Conservation (phyloP, 2,113 vertebrate genomes). For the Pachypanchax playfairii region DNA sequence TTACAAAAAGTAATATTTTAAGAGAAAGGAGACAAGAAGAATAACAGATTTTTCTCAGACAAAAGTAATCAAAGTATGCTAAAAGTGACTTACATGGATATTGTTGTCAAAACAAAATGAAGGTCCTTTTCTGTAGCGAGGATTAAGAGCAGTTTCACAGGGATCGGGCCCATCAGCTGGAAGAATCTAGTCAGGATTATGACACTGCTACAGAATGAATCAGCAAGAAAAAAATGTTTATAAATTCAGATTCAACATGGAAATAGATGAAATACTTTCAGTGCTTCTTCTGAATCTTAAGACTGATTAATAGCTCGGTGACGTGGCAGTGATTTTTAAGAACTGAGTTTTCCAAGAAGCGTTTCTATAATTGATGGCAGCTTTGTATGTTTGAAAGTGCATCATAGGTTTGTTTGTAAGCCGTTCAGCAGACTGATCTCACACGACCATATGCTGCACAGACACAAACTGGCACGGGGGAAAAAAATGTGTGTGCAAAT, state of each 20-base stretch:
- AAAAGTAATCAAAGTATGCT: neutral
- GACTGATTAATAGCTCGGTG: slow-evolving; percentile 35
- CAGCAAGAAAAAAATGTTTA: neutral
- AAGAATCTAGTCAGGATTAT: slow-evolving; percentile 78
- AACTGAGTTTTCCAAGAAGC: slow-evolving; percentile 24
- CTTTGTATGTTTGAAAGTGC: slow-evolving; percentile 35
- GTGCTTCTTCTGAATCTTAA: too few species aligned
- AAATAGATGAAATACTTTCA: too few species aligned
- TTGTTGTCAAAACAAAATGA: slow-evolving; percentile 90
- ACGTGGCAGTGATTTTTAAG: slow-evolving; percentile 15
- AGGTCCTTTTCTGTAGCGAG: slow-evolving; percentile 92
- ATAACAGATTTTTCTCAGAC: too few species aligned
- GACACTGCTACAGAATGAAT: slow-evolving; percentile 3
- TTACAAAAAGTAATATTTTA: too few species aligned
- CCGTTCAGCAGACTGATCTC: slow-evolving; percentile 33
- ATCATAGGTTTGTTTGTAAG: slow-evolving; percentile 58
- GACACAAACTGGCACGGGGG: slow-evolving; percentile 13
- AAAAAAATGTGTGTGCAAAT: slow-evolving; percentile 6
- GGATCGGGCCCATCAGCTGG: slow-evolving; percentile 91
- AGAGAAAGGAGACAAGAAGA: too few species aligned
- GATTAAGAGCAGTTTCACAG: slow-evolving; percentile 87
- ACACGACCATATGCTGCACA: slow-evolving; percentile 59
- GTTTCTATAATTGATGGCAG: slow-evolving; percentile 50
- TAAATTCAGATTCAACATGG: too few species aligned
- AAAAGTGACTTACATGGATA: slow-evolving; percentile 79